Evolutionary conservation across 2,113 vertebrate species (phyloP).

Genomic region (Lepisosteus oculatus): DNA sequence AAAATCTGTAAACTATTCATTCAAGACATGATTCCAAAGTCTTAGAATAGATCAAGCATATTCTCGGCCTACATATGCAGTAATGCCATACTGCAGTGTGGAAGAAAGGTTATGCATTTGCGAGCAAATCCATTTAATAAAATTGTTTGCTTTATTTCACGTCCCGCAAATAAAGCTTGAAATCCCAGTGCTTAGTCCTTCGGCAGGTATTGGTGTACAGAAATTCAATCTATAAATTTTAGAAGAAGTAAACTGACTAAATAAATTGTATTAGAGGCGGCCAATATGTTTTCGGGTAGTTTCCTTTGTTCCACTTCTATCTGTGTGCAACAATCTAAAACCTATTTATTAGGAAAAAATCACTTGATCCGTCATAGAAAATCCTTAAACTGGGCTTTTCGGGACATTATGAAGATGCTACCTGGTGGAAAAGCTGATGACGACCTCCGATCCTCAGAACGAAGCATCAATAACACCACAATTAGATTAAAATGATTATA

Average conservation of each 20-base stretch:
- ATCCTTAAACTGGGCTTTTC: conserved; percentile 74
- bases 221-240: conserved; percentile 89
- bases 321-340: conserved; percentile 84
- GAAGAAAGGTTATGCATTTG: conserved; percentile 14
- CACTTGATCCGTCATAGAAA: conserved; percentile 80
- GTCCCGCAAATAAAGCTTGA: conserved; percentile 35
- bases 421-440: not conserved
- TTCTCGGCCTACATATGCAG: not conserved
- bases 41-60: not conserved
- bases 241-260: conserved; percentile 83
- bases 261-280: conserved; percentile 86
- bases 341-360: conserved; percentile 83
- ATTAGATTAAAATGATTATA: not conserved
- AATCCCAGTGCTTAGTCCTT: conserved; percentile 61
- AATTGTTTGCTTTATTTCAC: conserved; percentile 35
- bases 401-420: conserved; percentile 71
- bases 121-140: conserved; percentile 23
- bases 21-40: not conserved
- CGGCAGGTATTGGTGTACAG: conserved; percentile 69
- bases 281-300: conserved; percentile 78
- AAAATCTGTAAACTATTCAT: not conserved
- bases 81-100: not conserved
- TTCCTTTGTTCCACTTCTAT: conserved; percentile 78
- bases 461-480: not conserved
- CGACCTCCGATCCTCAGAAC: not conserved